phyloP scores from a whole-genome alignment of 2,113 vertebrate species.

The Anhinga rufa region DNA sequence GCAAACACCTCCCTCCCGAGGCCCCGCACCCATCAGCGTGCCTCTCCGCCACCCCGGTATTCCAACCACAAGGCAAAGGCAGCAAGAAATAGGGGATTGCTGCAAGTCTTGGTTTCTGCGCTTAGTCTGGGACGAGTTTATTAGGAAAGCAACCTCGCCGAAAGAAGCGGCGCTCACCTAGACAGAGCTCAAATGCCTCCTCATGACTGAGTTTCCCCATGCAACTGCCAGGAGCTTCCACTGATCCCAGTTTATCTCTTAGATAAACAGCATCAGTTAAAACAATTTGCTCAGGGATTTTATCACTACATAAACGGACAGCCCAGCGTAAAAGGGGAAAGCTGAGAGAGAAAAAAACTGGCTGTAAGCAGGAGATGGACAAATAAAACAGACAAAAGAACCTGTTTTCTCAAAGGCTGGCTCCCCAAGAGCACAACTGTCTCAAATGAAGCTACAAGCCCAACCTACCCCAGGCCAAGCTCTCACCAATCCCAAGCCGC shows the following conservation, averaged over 20 bases:
- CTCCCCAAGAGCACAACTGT: neutral
- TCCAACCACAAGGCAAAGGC: neutral
- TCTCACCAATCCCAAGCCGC: neutral
- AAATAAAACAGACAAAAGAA: neutral
- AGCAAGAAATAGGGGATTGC: neutral
- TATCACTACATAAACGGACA: neutral
- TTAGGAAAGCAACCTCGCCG: neutral
- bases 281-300: constrained; percentile 48
- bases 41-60: neutral
- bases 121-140: neutral
- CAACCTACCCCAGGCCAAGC: neutral
- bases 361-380: neutral
- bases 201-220: neutral
- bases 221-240: neutral
- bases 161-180: neutral
- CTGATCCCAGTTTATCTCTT: constrained; percentile 40
- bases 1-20: neutral
- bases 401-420: neutral
- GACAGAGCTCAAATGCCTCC: neutral
- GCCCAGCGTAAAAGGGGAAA: neutral
- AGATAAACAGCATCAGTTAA: constrained; percentile 42
- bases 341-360: neutral
- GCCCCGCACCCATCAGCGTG: neutral
- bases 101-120: neutral
- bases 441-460: neutral